A percentile compares a stretch with the other conserved stretches of the same genome.
These are phyloP conservation scores for Drosophila virilis DNA, from an alignment of 1,140 invertebrate species.

Conservation along the genomic window DNA sequence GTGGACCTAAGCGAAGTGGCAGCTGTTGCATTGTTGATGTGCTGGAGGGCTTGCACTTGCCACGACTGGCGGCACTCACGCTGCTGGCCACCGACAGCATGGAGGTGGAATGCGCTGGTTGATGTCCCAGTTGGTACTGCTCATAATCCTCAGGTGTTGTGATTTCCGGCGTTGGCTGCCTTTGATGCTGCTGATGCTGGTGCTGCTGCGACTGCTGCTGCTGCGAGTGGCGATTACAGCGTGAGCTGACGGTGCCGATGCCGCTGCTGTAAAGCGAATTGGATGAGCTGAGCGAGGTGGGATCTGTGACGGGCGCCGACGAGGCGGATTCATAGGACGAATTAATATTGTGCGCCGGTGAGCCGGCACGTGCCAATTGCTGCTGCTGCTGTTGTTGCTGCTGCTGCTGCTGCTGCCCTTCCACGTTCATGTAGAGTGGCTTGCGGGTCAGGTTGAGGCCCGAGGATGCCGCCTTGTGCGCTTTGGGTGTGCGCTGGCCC, in stretches of 20 bases:
- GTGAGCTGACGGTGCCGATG: slow-evolving; percentile 46
- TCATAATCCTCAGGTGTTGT: slow-evolving; percentile 67
- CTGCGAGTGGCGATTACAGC: slow-evolving; percentile 60
- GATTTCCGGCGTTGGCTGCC: slow-evolving; percentile 50
- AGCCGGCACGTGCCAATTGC: slow-evolving; percentile 30
- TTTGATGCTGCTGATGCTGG: slow-evolving; percentile 41
- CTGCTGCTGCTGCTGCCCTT: slow-evolving; percentile 52
- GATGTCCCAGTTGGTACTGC: slow-evolving; percentile 68
- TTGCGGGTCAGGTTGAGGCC: slow-evolving; percentile 37
- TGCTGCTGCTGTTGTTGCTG: slow-evolving; percentile 20
- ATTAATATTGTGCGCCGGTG: slow-evolving; percentile 55
- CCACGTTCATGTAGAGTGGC: slow-evolving; percentile 66
- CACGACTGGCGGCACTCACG: slow-evolving; percentile 47
- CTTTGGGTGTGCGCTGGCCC: slow-evolving; percentile 37
- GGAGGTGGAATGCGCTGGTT: slow-evolving; percentile 54
- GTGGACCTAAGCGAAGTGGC: slow-evolving; percentile 35
- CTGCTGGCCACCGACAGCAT: slow-evolving; percentile 57
- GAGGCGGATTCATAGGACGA: slow-evolving; percentile 67
- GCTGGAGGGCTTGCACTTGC: slow-evolving; percentile 44
- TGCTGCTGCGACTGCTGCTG: slow-evolving; percentile 38
- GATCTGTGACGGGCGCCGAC: slow-evolving; percentile 50
- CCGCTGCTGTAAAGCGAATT: slow-evolving; percentile 62
- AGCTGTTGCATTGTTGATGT: slow-evolving; percentile 19
- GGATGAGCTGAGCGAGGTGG: slow-evolving; percentile 54
- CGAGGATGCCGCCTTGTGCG: slow-evolving; percentile 34